Evolutionary conservation across 2,888 invertebrate species (phyloP).

Genomic region (Phortica magna): DNA sequence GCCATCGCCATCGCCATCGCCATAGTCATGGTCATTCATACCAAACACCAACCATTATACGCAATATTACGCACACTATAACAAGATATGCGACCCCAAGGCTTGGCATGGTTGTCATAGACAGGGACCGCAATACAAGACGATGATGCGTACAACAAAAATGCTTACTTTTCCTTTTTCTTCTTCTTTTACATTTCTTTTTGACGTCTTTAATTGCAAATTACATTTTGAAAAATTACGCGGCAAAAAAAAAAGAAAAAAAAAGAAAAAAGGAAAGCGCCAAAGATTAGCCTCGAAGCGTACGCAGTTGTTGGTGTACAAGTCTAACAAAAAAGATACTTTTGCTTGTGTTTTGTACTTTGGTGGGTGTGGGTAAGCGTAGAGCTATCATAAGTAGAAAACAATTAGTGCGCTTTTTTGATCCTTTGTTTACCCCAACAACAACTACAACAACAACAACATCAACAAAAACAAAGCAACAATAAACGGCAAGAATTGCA

Average conservation of each 20-base stretch:
- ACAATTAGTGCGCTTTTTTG: slow-evolving; percentile 75
- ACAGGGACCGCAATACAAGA: slow-evolving; percentile 23
- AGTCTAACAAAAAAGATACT: background rate
- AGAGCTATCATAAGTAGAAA: slow-evolving; percentile 63
- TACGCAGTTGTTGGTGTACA: background rate
- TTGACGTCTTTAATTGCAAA: slow-evolving; percentile 71
- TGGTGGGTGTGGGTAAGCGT: background rate
- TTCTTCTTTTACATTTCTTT: background rate
- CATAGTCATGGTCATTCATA: background rate
- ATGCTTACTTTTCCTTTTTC: background rate
- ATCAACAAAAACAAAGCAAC: slow-evolving; percentile 19
- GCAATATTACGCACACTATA: too few species aligned
- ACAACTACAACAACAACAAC: slow-evolving; percentile 48
- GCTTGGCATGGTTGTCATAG: background rate
- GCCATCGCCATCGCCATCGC: background rate
- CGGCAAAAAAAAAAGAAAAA: slow-evolving; percentile 43
- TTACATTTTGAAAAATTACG: slow-evolving; percentile 72
- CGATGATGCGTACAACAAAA: background rate
- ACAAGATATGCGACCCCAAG: background rate
- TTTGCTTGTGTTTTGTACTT: background rate
- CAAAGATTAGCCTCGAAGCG: slow-evolving; percentile 58
- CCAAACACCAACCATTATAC: too few species aligned
- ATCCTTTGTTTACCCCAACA: slow-evolving; percentile 69
- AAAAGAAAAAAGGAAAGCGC: slow-evolving; percentile 48
- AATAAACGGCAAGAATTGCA: background rate